Evolutionary conservation across 2,797 vertebrate genomes (phyloP).

Genomic region (Sebastes vulpes): DNA sequence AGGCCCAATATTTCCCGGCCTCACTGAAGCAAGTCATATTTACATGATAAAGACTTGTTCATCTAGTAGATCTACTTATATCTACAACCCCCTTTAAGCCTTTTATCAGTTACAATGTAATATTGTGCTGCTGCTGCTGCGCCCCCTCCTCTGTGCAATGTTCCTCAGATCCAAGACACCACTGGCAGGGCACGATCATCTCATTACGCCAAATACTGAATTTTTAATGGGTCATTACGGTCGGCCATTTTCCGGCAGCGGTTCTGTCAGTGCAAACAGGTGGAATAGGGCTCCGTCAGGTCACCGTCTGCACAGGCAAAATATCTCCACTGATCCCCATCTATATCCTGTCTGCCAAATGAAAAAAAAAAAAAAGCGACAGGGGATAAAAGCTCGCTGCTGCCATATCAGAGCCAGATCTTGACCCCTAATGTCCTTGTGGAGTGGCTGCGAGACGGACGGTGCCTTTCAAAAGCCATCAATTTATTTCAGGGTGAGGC

Average conservation of each 20-base stretch:
- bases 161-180: slow-evolving; percentile 53
- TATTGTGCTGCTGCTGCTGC: slow-evolving; percentile 27
- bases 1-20: slow-evolving; percentile 53
- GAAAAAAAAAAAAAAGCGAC: slow-evolving; percentile 17
- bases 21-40: slow-evolving; percentile 65
- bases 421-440: slow-evolving; percentile 68
- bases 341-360: slow-evolving; percentile 53
- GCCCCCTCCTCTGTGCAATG: not conserved
- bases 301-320: slow-evolving; percentile 59
- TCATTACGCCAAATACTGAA: slow-evolving; percentile 75
- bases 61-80: slow-evolving; percentile 53
- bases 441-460: slow-evolving; percentile 45
- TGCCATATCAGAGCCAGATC: slow-evolving; percentile 61
- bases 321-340: slow-evolving; percentile 55
- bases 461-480: slow-evolving; percentile 60
- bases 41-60: slow-evolving; percentile 73
- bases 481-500: slow-evolving; percentile 59
- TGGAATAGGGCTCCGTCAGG: slow-evolving; percentile 66
- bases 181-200: slow-evolving; percentile 61
- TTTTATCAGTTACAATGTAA: slow-evolving; percentile 55
- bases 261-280: slow-evolving; percentile 72
- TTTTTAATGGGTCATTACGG: slow-evolving; percentile 77
- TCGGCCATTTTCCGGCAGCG: slow-evolving; percentile 55
- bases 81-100: slow-evolving; percentile 36
- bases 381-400: slow-evolving; percentile 51